Evolutionary conservation across 2,888 invertebrate genomes (phyloP), one percentile per base, ranked within the genome.

Genomic region (Macaria liturata): DNA sequence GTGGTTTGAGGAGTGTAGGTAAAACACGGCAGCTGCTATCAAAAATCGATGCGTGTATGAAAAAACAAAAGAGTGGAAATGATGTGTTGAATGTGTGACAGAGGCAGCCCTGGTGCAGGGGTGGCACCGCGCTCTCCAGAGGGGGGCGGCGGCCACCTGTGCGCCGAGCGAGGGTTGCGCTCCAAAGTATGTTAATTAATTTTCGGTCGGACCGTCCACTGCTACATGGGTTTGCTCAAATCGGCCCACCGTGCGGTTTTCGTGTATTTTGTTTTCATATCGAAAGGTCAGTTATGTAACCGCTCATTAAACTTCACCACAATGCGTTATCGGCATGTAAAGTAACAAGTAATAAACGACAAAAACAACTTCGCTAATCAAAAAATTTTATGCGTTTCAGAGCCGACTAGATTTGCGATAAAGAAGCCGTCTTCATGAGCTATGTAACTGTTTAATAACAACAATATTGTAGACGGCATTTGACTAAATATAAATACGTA

Each of bases 141-240:
- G 65, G 74, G 74, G 70, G 75, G 76, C 71, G 78, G 78, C 74
- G 70, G 83, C 84, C 88, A 90, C 88, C 81, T 81, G 81, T 79
- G 76, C 62, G 68, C 61, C 66, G 59, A 62, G 68, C 71, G 75
- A 84, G 88, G 89, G 88, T 87, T 84, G 83, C 77, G 78, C 83
- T 76, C 84, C 80, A 85, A 91, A 91, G 91, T 91, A 91, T 91
- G 91, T 91, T 91, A 91, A 91, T 91, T 91, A 91, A 91, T 91
- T 91, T 91, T 91, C 84, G 88, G 89, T 86, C 61, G 83, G 88
- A 86, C 87, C 89, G 86, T 88, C 78, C 87, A 79, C 78, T 76
- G 80, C 80, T 81, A 76, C 69, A 74, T 74, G 75, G 78, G 74
- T 77, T 75, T 74, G 83, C 84, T 84, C 82, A 83, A 88, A 88